Evolutionary conservation across 2,888 invertebrate genomes (phyloP).

Genomic region (Microctonus hyperodae): DNA sequence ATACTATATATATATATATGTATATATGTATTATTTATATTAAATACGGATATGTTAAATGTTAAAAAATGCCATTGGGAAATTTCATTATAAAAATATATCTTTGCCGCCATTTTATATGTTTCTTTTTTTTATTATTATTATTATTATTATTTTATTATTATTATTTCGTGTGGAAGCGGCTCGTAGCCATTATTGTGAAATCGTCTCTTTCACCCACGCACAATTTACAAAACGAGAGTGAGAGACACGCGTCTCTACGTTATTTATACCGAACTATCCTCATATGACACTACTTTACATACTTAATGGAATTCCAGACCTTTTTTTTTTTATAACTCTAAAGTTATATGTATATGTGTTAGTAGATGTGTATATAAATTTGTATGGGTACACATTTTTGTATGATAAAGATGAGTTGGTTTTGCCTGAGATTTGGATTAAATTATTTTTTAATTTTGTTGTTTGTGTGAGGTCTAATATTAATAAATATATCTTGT

Average conservation of each 20-base stretch:
- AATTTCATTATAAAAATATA: slow-evolving; percentile 42
- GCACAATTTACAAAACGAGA: slow-evolving; percentile 18
- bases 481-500: neutral
- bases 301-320: slow-evolving; percentile 49
- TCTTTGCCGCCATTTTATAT: slow-evolving; percentile 13
- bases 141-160: slow-evolving; percentile 11
- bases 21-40: neutral
- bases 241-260: slow-evolving; percentile 47
- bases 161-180: slow-evolving; percentile 23
- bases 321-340: neutral
- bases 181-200: slow-evolving; percentile 32
- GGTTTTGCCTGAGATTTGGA: neutral
- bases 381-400: neutral
- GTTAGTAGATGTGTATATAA: neutral
- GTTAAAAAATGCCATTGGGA: slow-evolving; percentile 41
- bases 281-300: slow-evolving; percentile 45
- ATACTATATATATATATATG: too few relatives aligned
- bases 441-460: neutral
- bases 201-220: slow-evolving; percentile 21
- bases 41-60: neutral
- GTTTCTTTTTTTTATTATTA: slow-evolving; percentile 19
- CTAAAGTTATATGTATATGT: neutral
- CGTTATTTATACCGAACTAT: slow-evolving; percentile 36
- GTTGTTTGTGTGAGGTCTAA: slow-evolving; percentile 6
- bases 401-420: neutral